Conservation (phyloP, 2,797 vertebrate species). For the Pangasius macronema region DNA sequence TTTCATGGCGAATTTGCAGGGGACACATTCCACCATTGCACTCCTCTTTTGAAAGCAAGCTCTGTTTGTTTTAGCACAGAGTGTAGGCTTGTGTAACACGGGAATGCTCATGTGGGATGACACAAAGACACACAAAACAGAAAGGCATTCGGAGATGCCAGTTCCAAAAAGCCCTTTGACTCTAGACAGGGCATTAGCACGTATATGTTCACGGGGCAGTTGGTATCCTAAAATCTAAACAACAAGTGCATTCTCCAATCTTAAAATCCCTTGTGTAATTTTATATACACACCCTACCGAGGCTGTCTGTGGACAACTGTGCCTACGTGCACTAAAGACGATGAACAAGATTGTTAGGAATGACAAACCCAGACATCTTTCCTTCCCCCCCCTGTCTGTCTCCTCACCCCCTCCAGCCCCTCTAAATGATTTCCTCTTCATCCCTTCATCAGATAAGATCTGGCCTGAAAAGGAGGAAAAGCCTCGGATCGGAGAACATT, state of each 20-base stretch:
- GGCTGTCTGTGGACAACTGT: neutral
- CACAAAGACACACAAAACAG: slow-evolving; percentile 52
- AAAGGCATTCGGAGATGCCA: slow-evolving; percentile 57
- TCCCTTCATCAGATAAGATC: slow-evolving; percentile 59
- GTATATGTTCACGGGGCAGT: neutral
- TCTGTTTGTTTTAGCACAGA: slow-evolving; percentile 30
- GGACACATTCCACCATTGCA: slow-evolving; percentile 56
- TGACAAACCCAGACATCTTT: slow-evolving; percentile 57
- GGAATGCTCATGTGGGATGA: slow-evolving; percentile 54
- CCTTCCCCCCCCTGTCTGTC: slow-evolving; percentile 33
- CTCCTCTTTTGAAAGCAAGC: slow-evolving; percentile 55
- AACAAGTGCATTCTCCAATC: neutral
- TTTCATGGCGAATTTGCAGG: slow-evolving; percentile 65
- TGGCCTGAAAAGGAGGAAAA: slow-evolving; percentile 40
- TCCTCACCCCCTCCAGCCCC: slow-evolving; percentile 43
- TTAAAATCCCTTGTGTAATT: neutral
- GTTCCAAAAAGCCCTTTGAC: slow-evolving; percentile 49
- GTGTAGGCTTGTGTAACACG: slow-evolving; percentile 23
- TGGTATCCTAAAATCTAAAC: neutral
- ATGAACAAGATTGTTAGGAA: slow-evolving; percentile 52
- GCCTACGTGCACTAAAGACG: slow-evolving; percentile 50
- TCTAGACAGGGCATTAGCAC: neutral
- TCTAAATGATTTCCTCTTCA: slow-evolving; percentile 60
- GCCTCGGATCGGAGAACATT: neutral
- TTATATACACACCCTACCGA: neutral